These are phyloP conservation scores for Idaea biselata DNA, from an alignment of 2,888 invertebrate species.

Conservation along the genomic window DNA sequence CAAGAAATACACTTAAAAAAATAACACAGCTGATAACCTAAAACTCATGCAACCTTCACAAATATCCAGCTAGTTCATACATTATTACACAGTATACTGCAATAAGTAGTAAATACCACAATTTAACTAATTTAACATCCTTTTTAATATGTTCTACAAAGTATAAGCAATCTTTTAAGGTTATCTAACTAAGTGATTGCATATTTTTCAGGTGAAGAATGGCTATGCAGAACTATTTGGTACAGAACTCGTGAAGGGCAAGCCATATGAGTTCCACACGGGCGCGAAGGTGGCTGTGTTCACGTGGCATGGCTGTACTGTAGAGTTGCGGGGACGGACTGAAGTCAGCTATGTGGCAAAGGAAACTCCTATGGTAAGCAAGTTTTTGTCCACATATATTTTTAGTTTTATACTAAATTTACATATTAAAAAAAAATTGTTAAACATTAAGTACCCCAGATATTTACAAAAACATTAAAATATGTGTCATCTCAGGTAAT, in stretches of 20 bases:
- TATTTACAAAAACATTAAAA: no score
- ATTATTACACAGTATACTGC: background rate
- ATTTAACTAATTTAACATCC: background rate
- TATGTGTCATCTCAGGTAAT: no score
- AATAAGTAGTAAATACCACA: background rate
- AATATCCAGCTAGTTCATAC: background rate
- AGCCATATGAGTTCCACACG: constrained; percentile 92
- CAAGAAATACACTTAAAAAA: background rate
- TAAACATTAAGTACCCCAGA: no score
- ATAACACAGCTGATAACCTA: background rate
- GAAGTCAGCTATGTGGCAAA: constrained; percentile 97
- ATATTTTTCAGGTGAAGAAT: constrained; percentile 84
- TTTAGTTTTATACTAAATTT: no score
- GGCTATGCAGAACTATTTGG: constrained; percentile 98
- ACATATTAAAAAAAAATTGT: no score
- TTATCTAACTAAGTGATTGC: constrained; percentile 13
- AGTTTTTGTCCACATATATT: no score
- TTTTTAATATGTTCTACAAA: background rate
- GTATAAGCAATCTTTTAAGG: constrained; percentile 7
- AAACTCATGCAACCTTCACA: background rate
- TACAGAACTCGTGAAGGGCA: constrained; percentile 95
- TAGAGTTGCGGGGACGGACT: constrained; percentile 92
- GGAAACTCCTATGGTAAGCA: constrained; percentile 94
- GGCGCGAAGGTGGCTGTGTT: constrained; percentile 97
- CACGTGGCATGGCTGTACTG: constrained; percentile 96